phyloP scores from a whole-genome alignment of 2,797 vertebrate species.

The Crenuchus spilurus region DNA sequence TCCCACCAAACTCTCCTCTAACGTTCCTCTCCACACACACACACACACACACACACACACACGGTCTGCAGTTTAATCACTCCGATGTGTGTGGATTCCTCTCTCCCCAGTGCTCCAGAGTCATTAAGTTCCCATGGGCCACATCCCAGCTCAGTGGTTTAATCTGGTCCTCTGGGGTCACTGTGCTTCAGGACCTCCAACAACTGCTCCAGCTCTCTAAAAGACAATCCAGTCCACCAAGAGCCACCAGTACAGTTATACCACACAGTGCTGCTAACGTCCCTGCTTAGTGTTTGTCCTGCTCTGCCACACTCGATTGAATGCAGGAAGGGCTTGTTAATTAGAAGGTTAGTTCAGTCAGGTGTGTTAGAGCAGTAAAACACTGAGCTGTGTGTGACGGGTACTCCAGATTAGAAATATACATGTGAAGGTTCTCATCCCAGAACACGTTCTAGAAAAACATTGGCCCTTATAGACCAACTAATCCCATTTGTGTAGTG shows the following conservation, averaged over 20 bases:
- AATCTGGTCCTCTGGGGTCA: constrained; percentile 51
- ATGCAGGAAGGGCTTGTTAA: constrained; percentile 12
- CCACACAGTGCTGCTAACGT: neutral
- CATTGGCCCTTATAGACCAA: too few species aligned
- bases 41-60: neutral
- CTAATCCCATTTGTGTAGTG: too few species aligned
- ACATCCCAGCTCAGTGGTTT: constrained; percentile 45
- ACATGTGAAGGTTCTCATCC: too few species aligned
- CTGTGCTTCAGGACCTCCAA: constrained; percentile 37
- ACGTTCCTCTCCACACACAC: constrained; percentile 49
- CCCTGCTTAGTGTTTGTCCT: constrained; percentile 13
- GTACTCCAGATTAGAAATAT: neutral
- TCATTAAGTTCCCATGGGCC: constrained; percentile 52
- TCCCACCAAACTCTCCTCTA: constrained; percentile 61
- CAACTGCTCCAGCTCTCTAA: constrained; percentile 20
- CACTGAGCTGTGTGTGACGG: neutral
- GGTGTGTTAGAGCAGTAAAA: constrained; percentile 31
- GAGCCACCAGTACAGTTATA: constrained; percentile 4
- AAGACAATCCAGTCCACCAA: constrained; percentile 27
- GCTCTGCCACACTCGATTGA: constrained; percentile 23
- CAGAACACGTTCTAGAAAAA: too few species aligned
- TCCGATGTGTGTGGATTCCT: constrained; percentile 53
- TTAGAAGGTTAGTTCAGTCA: constrained; percentile 29
- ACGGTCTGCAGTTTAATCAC: constrained; percentile 40
- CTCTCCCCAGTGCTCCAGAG: constrained; percentile 43